Evolutionary conservation across 2,113 vertebrate species (phyloP), one percentile per base, ranked within the genome.

Genomic region (Tragulus kanchil): DNA sequence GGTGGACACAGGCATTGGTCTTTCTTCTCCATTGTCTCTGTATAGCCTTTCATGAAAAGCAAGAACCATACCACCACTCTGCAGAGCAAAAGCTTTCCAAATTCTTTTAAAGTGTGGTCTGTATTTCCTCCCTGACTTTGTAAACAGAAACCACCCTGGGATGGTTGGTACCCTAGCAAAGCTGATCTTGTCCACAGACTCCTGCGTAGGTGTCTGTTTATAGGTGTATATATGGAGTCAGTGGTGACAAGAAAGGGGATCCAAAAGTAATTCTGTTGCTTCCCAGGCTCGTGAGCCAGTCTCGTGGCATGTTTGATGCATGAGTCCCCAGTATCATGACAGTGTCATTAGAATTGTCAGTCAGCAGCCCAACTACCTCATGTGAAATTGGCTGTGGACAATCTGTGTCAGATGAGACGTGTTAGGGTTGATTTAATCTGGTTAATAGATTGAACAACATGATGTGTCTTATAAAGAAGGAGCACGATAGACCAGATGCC

Each of bases 281-380:
- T 84, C 78, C 64, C n/a, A 48, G 54, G 79, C 59, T 45, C 5
- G 69, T 59, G 92, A 95, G 93, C 92, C 92, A 95, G 86, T 86
- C 92, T 58, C 85, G 3, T 62, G 86, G 67, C 93, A 89, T 31
- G 84, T 87, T 78, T 95, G 87, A 83, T 84, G 91, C 71, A 10
- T 62, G 90, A n/a, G 84, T 88, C 87, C 84, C 56, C 14, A 19
- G 36, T 91, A 89, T 73, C 84, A 26, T 88, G 92, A 93, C 96
- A 94, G 0, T 90, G 94, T 96, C 78, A 90, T 87, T 79, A 96
- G 96, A 96, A 94, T 95, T 95, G 97, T 97, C 96, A 90, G 86
- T 90, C 88, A 97, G 85, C 98, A 97, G 97, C 97, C 95, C 97
- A 97, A 97, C 98, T 98, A 98, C 98, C 97, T 98, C 97, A 98